These are phyloP conservation scores for Drosophila micromelanica DNA, from an alignment of 1,140 invertebrate genomes.

Conservation along the genomic window DNA sequence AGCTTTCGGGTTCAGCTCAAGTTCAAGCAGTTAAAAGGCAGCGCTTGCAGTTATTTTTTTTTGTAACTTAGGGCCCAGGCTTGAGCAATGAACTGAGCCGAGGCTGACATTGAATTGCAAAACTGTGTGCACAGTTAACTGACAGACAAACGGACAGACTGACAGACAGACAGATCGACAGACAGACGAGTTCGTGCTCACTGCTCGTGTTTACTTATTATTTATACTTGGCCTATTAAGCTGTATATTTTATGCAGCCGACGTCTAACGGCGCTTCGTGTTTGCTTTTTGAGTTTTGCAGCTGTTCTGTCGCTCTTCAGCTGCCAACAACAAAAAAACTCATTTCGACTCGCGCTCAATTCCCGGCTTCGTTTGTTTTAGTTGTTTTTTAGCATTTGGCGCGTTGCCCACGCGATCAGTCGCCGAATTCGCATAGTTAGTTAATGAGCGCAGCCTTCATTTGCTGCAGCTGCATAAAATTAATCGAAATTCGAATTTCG, in stretches of 20 bases:
- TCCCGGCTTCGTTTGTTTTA: slow-evolving; percentile 60
- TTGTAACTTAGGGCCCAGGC: slow-evolving; percentile 22
- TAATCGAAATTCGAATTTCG: slow-evolving; percentile 11
- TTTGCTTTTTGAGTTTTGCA: slow-evolving; percentile 6
- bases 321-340: background rate
- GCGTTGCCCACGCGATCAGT: slow-evolving; percentile 32
- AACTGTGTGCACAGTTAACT: slow-evolving; percentile 12
- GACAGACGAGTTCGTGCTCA: slow-evolving; percentile 14
- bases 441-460: slow-evolving; percentile 20
- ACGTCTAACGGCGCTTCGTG: slow-evolving; percentile 37
- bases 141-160: slow-evolving; percentile 19
- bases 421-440: slow-evolving; percentile 19
- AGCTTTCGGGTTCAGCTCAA: slow-evolving; percentile 56
- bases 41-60: slow-evolving; percentile 27
- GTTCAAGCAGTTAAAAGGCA: slow-evolving; percentile 47
- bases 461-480: slow-evolving; percentile 24
- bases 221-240: slow-evolving; percentile 29
- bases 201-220: slow-evolving; percentile 36
- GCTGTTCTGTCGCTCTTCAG: background rate
- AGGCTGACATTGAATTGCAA: slow-evolving; percentile 52
- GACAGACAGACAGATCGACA: slow-evolving; percentile 19
- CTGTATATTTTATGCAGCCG: slow-evolving; percentile 43
- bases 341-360: slow-evolving; percentile 54
- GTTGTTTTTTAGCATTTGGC: slow-evolving; percentile 36
- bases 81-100: slow-evolving; percentile 52